phyloP scores from a whole-genome alignment of 1,140 invertebrate species.

The Sarcophaga bullata region DNA sequence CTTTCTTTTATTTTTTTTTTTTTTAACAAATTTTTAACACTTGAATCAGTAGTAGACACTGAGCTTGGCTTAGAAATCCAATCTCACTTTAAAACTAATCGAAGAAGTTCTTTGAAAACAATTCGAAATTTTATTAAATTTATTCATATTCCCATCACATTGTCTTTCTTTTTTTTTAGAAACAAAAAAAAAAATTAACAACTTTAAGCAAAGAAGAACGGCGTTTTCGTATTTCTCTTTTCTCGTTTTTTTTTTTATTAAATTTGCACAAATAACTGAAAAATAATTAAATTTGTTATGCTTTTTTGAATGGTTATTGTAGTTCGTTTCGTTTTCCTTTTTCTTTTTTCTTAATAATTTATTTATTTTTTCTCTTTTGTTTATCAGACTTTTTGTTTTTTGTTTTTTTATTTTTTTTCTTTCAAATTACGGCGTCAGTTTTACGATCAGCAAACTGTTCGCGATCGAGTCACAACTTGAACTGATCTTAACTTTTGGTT shows the following conservation, averaged over 20 bases:
- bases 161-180: neutral
- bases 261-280: neutral
- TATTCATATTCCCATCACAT: constrained; percentile 31
- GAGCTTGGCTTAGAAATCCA: neutral
- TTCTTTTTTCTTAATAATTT: neutral
- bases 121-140: constrained; percentile 17
- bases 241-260: neutral
- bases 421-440: neutral
- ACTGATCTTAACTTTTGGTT: constrained; percentile 30
- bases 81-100: neutral
- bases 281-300: neutral
- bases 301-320: too few relatives aligned
- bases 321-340: constrained; percentile 1
- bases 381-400: neutral
- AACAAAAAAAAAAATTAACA: too few relatives aligned
- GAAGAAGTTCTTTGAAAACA: constrained; percentile 16
- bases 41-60: neutral
- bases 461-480: constrained; percentile 20
- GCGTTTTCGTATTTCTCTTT: constrained; percentile 23
- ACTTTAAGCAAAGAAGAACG: neutral
- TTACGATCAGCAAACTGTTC: constrained; percentile 18
- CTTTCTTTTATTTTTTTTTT: too few relatives aligned
- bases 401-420: too few relatives aligned
- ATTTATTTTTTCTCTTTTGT: neutral
- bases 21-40: too few relatives aligned